Evolutionary conservation across 2,888 invertebrate genomes (phyloP), one percentile per base, ranked within the genome.

Genomic region (Rhabditophanes sp.): DNA sequence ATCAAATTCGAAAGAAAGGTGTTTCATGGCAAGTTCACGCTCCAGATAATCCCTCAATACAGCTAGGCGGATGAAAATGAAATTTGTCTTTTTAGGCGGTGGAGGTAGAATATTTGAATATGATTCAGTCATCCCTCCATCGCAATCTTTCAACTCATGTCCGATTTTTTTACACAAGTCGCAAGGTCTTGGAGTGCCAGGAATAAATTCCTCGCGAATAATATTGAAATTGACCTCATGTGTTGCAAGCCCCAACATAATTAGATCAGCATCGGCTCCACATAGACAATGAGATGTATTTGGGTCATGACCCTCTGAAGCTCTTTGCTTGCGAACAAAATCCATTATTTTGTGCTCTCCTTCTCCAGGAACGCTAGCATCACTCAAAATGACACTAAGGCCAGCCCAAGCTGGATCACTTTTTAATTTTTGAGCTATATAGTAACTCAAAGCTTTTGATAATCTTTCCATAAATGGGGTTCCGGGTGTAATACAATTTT

Each of bases 341-440:
- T 93, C 90, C 90, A 93, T 93, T 50, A 90, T 88, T 71, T 90
- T 90, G 66, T 93, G 93, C 68, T 93, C 90, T 1, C 93, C 85
- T 68, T 87, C 85, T 3, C 85, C 85, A 1, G 87, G 87, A 4
- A 84, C 87, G 68, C 87, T 93, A 1, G 93, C 90, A 68, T 93
- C 93, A 2, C 88, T 90, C n/a, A 93, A 72, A 56, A 93, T 82
- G 23, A 72, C 79, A 68, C 85, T 85, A 42, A 93, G 76, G 24
- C 78, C 76, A 55, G 76, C 78, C 93, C 93, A 96, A 0, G 85
- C 88, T 2, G 87, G 82, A 66, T 90, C 82, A 65, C 72, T 85
- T 65, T 87, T 90, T 48, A 90, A 71, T 47, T 81, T 74, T 49
- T 83, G 80, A 68, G 84, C 48, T 18, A 54, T 49, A 25, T 48